Conservation (phyloP, 1,140 invertebrate species). For the Leptopilina boulardi region DNA sequence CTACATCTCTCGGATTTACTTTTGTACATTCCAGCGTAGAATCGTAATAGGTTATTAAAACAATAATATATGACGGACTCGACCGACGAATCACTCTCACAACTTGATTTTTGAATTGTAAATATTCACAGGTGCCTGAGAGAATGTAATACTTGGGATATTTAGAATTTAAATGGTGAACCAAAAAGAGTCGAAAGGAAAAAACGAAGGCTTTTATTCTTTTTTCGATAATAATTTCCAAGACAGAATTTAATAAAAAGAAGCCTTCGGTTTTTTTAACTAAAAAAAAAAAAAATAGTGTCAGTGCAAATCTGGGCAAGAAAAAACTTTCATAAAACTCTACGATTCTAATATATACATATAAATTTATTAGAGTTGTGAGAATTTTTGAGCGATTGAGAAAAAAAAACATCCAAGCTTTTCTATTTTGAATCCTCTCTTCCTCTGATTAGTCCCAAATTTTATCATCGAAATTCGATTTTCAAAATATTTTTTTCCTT, state of each 20-base stretch:
- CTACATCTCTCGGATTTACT: slow-evolving; percentile 58
- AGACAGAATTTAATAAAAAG: not conserved
- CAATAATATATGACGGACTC: slow-evolving; percentile 24
- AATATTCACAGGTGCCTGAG: slow-evolving; percentile 74
- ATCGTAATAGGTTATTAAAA: slow-evolving; percentile 25
- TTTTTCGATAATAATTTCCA: not conserved
- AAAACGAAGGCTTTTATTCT: too few relatives aligned
- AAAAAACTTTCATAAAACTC: not conserved
- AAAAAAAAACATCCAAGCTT: not conserved
- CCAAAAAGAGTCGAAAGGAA: not conserved
- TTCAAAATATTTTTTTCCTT: not conserved
- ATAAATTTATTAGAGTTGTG: not conserved
- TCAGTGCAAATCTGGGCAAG: slow-evolving; percentile 28
- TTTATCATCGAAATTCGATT: not conserved
- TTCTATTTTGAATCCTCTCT: not conserved
- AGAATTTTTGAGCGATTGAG: not conserved
- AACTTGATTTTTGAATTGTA: slow-evolving; percentile 65
- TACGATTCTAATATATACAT: not conserved
- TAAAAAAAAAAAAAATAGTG: not conserved
- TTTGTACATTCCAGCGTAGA: slow-evolving; percentile 54
- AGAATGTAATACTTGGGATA: slow-evolving; percentile 65
- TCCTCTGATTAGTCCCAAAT: too few relatives aligned
- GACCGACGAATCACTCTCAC: slow-evolving; percentile 39
- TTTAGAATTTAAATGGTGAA: slow-evolving; percentile 59
- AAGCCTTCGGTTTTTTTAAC: slow-evolving; percentile 32